phyloP scores from a whole-genome alignment of 2,113 vertebrate species.

The Passer montanus region DNA sequence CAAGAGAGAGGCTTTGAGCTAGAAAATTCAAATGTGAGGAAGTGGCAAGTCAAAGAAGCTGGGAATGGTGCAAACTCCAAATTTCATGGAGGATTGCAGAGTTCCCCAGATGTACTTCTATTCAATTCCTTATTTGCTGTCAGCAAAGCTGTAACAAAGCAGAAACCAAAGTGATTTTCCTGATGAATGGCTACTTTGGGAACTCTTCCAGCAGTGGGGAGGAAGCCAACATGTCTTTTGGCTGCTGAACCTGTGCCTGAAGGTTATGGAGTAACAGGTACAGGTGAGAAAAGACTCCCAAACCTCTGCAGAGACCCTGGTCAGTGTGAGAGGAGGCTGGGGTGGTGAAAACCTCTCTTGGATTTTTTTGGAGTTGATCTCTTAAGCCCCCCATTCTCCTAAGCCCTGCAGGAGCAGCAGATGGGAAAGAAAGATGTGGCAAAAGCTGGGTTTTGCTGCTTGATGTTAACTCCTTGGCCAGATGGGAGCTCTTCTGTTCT shows the following conservation, averaged over 20 bases:
- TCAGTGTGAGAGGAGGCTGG: background rate
- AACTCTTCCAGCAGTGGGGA: background rate
- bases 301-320: background rate
- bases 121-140: background rate
- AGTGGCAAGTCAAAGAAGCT: background rate
- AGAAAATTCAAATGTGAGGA: background rate
- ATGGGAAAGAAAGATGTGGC: background rate
- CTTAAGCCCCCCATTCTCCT: background rate
- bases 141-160: background rate
- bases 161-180: background rate
- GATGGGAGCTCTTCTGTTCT: background rate
- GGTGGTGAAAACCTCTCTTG: background rate
- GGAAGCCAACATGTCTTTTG: background rate
- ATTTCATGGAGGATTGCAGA: background rate
- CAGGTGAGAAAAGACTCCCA: background rate
- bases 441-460: background rate
- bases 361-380: background rate
- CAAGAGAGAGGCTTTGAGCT: background rate
- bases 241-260: background rate
- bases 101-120: background rate
- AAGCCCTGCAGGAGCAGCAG: background rate
- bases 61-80: background rate
- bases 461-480: background rate
- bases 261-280: background rate
- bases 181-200: background rate